A percentile compares a stretch with the other conserved stretches of the same genome.
Evolutionary conservation across 2,113 vertebrate genomes (phyloP).

Genomic region (Acinonyx jubatus): DNA sequence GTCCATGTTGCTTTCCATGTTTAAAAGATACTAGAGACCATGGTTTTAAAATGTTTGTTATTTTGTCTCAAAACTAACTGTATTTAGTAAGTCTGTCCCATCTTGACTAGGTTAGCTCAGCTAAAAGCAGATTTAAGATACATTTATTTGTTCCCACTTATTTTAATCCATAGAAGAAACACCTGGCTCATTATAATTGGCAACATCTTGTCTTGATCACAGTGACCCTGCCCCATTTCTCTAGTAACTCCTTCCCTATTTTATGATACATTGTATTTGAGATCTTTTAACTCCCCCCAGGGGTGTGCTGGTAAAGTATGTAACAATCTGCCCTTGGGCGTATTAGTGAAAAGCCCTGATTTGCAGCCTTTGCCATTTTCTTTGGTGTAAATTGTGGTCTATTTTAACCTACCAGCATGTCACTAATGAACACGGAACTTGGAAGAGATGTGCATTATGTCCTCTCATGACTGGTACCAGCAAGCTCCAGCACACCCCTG

Average conservation of each 20-base stretch:
- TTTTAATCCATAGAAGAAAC: neutral
- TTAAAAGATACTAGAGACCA: neutral
- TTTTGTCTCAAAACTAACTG: neutral
- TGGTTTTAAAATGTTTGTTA: neutral
- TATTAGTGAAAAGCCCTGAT: neutral
- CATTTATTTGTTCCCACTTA: neutral
- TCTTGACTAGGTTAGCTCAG: neutral
- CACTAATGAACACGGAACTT: neutral
- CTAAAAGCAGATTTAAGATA: constrained; percentile 7
- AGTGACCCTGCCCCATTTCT: neutral
- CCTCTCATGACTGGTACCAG: neutral
- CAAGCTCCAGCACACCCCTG: neutral
- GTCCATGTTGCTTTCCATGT: neutral
- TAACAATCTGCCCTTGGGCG: neutral
- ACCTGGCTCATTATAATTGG: neutral
- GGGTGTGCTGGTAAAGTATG: neutral
- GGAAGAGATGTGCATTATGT: neutral
- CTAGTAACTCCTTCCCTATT: neutral
- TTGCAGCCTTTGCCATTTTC: neutral
- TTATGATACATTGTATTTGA: neutral
- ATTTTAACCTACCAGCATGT: neutral
- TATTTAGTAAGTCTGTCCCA: neutral
- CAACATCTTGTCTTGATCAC: neutral
- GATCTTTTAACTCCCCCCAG: neutral
- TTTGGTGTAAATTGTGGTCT: neutral